Evolutionary conservation across 2,113 vertebrate species (phyloP), one percentile per base, ranked within the genome.

Genomic region (Onychostoma macrolepis): DNA sequence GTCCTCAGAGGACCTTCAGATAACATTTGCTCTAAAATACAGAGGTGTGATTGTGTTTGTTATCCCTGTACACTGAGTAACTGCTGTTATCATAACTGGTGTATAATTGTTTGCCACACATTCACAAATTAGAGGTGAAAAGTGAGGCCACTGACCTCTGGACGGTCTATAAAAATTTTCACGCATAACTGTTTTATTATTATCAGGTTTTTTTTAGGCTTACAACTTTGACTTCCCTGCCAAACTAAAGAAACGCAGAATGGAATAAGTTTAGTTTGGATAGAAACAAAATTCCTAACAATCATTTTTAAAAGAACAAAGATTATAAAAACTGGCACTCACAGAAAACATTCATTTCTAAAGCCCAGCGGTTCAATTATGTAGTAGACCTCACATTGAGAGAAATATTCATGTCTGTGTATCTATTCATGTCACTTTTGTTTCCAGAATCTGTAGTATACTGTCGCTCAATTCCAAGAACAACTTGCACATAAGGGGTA

Each of bases 1-100:
- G 85, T 91, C 89, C 91, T 90, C 80, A 87, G 72, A 87, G 50
- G 24, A 87, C 83, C 88, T 88, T 74, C n/a, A 86, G 86, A 89
- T 88, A 86, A 85, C 84, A 71, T 24, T 33, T n/a, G 45, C n/a
- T 28, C 71, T 81, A 30, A 75, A 85, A 79, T 85, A 61, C 8
- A 33, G 28, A 72, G 76, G 65, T 30, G 79, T 63, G 78, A 26
- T 6, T 67, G 50, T 63, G 80, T 33, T 74, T 82, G 80, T 0
- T 26, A 15, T 28, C 74, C 53, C 50, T 81, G 56, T 84, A 53
- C 28, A 71, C 38, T 24, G 19, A 71, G 79, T 69, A 33, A 83
- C 41, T 41, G 5, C 38, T 83, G 65, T 81, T 79, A 72, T 72
- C 43, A 50, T 48, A 61, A 72, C 45, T 36, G 33, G 36, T 33